Evolutionary conservation across 2,888 invertebrate species (phyloP), one percentile per base, ranked within the genome.

Genomic region (Lithophane ornitopus): DNA sequence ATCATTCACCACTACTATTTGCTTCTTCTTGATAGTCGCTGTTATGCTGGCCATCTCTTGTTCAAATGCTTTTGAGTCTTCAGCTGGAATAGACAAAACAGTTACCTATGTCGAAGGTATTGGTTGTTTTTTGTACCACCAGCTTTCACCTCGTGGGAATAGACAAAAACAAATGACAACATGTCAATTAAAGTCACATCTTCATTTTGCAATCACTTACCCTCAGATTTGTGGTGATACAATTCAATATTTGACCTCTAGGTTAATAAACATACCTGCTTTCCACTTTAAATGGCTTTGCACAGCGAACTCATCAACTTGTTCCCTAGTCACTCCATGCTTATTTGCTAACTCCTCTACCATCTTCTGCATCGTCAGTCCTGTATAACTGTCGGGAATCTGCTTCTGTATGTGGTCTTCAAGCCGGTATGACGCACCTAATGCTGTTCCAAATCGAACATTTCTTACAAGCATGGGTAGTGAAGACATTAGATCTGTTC

Each of bases 401-500:
- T 92, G 90, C 14, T 80, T 91, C 72, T 93, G 93, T 26, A 95
- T 92, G 44, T 94, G 92, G 93, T 99, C 99, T 95, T 99, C 99
- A 58, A 99, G 93, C 89, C 97, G 95, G 75, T 98, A 97, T 69
- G 98, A 97, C 28, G 95, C 94, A 1, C 99, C 99, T 2, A 99
- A 96, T 1, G 97, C 96, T 12, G 98, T 98, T 8, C 99, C 99
- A 93, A 99, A 99, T 56, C 99, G 97, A n/a, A 98, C 96, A 89
- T 98, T 98, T 75, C 99, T 97, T 0, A 98, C 98, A 39, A 98
- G 97, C 92, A 98, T 98, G 0, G 99, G 99, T 12, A 98, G 94
- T 89, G 98, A 98, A 7, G 99, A 99, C 99, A 99, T 99, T 90
- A 98, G 98, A 89, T 99, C 99, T 52, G 98, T 97, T 1, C 99